Base-by-base conservation (phyloP, 2,113 vertebrate genomes). In the Triplophysa siluroides region DNA sequence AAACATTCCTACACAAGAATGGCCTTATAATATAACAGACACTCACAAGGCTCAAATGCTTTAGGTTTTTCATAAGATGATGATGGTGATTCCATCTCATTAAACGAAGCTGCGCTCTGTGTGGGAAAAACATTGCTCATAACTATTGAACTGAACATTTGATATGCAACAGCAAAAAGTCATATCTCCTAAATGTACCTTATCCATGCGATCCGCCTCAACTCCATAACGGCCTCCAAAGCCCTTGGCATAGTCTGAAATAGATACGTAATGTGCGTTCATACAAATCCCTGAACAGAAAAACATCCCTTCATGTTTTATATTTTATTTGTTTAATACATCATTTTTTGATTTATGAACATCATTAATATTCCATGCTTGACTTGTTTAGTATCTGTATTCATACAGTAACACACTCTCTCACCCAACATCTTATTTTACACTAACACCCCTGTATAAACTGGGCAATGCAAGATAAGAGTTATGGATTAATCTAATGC, bases 191-290 rank as follows among this genome's bases (percentile, higher is more conserved):
- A 47, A 8, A 29, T 86, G 88, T 89, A 98, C 97, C 95, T 97
- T 97, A 87, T 99, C 97, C 86, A 98, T 92, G 81, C 95, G 92
- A 88, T 98, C 97, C 56, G 89, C 85, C 90, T 99, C 95, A 16
- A 98, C 92, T 16, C 97, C 96, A 0, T 95, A 99, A 4, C 89
- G 94, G 24, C 96, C 97, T 69, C 97, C 98, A 79, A 99, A 99
- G 8, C 96, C 98, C 78, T 96, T 93, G 68, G 95, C 91, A 83
- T 97, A 95, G 88, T 99, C 98, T 99, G 83, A 41, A 47, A 70
- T 63, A 23, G 33, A 38, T 7, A 38, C 41, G 86, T 2, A 54
- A 58, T 58, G 54, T 19, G 19, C 54, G 9, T 21, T 58, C n/a
- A 58, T 58, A 8, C n/a, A n/a, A n/a, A n/a, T 21, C 6, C 7